phyloP scores from a whole-genome alignment of 2,888 invertebrate species.

The Drosophila borealis region DNA sequence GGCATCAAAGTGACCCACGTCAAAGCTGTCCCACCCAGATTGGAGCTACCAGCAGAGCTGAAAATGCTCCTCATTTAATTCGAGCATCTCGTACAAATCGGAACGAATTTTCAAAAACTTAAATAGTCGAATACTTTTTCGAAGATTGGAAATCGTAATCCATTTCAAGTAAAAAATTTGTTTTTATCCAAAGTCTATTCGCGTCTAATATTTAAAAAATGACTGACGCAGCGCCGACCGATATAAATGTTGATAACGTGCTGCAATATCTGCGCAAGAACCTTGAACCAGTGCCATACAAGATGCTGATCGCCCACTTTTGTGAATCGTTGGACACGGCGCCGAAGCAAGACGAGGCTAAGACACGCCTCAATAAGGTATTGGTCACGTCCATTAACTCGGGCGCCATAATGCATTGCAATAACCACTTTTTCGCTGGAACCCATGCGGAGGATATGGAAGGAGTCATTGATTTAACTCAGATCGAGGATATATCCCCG shows the following conservation, averaged over 20 bases:
- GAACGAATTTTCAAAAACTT: background rate
- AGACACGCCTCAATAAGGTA: background rate
- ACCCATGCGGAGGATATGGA: slow-evolving; percentile 2
- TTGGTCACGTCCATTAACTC: background rate
- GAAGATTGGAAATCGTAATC: background rate
- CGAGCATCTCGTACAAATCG: background rate
- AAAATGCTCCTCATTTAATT: background rate
- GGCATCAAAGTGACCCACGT: background rate
- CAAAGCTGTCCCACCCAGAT: background rate
- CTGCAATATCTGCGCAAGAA: background rate
- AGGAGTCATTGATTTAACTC: background rate
- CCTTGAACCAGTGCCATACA: background rate
- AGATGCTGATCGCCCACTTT: background rate
- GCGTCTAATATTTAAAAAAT: background rate
- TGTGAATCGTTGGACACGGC: background rate
- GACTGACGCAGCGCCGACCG: accelerated
- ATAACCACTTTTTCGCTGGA: slow-evolving; percentile 3
- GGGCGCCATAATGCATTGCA: background rate
- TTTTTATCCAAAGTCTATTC: background rate
- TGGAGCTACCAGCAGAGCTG: background rate
- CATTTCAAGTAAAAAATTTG: background rate
- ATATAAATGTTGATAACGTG: background rate
- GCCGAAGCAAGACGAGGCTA: background rate
- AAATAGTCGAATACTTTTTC: background rate
- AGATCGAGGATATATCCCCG: background rate